Percentiles rank a stretch among this genome's conserved stretches.
Conservation (phyloP, 2,797 vertebrate species). For the Phrynocephalus vlangalii region DNA sequence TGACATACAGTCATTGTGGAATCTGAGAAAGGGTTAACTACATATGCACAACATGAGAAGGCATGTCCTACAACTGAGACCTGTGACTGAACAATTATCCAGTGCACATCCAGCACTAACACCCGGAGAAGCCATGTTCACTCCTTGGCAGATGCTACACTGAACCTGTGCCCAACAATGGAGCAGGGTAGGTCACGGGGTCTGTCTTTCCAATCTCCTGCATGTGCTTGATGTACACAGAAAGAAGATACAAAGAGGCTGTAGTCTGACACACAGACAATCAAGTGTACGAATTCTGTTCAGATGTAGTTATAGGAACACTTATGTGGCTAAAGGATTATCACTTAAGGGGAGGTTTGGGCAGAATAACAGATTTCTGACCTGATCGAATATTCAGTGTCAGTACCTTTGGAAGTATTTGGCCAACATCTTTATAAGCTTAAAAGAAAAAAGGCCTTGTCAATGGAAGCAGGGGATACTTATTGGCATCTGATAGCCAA, state of each 20-base stretch:
- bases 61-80: too few species aligned
- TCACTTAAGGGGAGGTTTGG: too few species aligned
- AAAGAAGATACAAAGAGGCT: not conserved
- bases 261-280: not conserved
- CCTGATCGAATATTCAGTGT: not conserved
- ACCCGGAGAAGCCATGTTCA: not conserved
- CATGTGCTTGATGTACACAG: not conserved
- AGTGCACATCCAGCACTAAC: not conserved
- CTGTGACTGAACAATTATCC: not conserved
- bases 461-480: not conserved
- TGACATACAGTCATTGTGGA: not conserved
- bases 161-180: not conserved
- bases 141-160: not conserved
- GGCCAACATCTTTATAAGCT: not conserved
- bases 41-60: not conserved
- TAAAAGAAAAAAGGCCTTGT: not conserved
- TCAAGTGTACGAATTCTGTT: not conserved
- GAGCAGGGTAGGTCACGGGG: not conserved
- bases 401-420: not conserved
- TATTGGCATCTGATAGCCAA: too few species aligned
- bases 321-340: not conserved
- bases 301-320: not conserved
- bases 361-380: too few species aligned
- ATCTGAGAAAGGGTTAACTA: not conserved
- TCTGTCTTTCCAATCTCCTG: not conserved